Evolutionary conservation across 1,140 invertebrate genomes (phyloP).

Genomic region (Agrilus planipennis): DNA sequence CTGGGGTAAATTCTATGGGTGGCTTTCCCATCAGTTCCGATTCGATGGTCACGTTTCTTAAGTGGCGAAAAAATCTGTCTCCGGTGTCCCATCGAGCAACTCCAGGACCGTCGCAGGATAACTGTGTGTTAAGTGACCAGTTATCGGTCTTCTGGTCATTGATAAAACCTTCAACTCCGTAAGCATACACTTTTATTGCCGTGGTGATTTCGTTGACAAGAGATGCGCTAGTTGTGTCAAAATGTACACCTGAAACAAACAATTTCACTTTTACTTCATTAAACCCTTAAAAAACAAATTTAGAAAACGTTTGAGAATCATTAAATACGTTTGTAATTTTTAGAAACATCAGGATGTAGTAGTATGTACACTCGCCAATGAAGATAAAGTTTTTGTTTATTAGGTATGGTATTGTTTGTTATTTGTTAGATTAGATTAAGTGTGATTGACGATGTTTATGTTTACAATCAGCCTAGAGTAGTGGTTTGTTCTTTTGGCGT

Average conservation of each 20-base stretch:
- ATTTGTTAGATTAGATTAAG: too few relatives aligned
- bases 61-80: slow-evolving; percentile 60
- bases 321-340: too few relatives aligned
- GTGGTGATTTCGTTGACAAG: slow-evolving; percentile 77
- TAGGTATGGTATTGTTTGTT: too few relatives aligned
- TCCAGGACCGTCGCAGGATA: slow-evolving; percentile 63
- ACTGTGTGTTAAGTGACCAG: slow-evolving; percentile 63
- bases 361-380: too few relatives aligned
- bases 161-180: slow-evolving; percentile 77
- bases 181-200: slow-evolving; percentile 80
- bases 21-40: slow-evolving; percentile 64
- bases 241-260: slow-evolving; percentile 64
- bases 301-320: too few relatives aligned
- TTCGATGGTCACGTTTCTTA: slow-evolving; percentile 75
- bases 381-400: too few relatives aligned
- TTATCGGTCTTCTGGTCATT: slow-evolving; percentile 57
- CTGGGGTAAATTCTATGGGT: slow-evolving; percentile 75
- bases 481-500: too few relatives aligned
- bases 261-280: too few relatives aligned
- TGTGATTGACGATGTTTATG: too few relatives aligned
- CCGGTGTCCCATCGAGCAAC: slow-evolving; percentile 69
- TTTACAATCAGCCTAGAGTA: too few relatives aligned
- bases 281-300: too few relatives aligned
- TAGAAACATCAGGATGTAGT: too few relatives aligned
- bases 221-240: slow-evolving; percentile 71